These are phyloP conservation scores for Drosophila tani DNA, from an alignment of 1,140 invertebrate genomes.

Conservation along the genomic window DNA sequence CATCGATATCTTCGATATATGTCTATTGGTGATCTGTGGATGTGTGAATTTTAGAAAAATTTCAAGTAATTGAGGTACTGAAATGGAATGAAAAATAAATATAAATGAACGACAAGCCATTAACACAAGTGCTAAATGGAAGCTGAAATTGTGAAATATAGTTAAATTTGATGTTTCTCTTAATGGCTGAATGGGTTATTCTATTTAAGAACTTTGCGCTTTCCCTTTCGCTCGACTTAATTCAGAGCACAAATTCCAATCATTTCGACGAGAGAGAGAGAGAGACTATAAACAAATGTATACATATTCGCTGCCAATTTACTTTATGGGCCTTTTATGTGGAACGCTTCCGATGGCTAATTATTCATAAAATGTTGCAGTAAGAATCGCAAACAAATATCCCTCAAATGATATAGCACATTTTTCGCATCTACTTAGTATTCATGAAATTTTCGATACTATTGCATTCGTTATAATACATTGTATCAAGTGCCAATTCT, in stretches of 20 bases:
- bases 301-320: slow-evolving; percentile 31
- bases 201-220: slow-evolving; percentile 4
- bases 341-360: neutral
- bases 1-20: neutral
- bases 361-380: too few relatives aligned
- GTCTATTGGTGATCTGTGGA: neutral
- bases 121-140: slow-evolving; percentile 24
- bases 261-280: slow-evolving; percentile 28
- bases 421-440: too few relatives aligned
- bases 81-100: slow-evolving; percentile 42
- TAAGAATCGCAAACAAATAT: too few relatives aligned
- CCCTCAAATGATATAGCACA: too few relatives aligned
- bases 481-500: too few relatives aligned
- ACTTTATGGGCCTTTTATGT: slow-evolving; percentile 5
- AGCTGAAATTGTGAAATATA: slow-evolving; percentile 27
- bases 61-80: slow-evolving; percentile 28
- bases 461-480: too few relatives aligned
- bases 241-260: slow-evolving; percentile 24
- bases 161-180: slow-evolving; percentile 14
- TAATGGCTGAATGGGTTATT: slow-evolving; percentile 20
- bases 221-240: slow-evolving; percentile 8
- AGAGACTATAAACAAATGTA: slow-evolving; percentile 41
- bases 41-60: slow-evolving; percentile 2
- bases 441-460: too few relatives aligned
- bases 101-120: slow-evolving; percentile 33